Evolutionary conservation across 2,797 vertebrate species (phyloP).

Genomic region (Echeneis naucrates): DNA sequence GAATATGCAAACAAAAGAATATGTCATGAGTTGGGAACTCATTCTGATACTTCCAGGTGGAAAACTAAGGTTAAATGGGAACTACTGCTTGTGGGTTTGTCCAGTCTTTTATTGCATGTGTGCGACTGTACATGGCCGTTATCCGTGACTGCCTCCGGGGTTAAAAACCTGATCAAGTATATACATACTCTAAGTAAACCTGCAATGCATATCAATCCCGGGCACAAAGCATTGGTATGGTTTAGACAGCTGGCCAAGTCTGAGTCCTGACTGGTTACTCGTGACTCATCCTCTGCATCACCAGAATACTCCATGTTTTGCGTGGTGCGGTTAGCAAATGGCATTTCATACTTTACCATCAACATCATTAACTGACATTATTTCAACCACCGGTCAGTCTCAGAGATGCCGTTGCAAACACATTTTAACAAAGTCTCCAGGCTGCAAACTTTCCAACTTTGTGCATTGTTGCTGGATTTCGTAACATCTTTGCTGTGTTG

Average conservation of each 20-base stretch:
- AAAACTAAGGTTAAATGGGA: conserved; percentile 1
- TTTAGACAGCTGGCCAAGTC: conserved; percentile 24
- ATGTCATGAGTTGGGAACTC: conserved; percentile 30
- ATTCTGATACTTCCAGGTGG: conserved; percentile 24
- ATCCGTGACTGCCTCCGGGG: conserved; percentile 33
- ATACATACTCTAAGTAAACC: conserved; percentile 48
- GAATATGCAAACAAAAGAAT: conserved; percentile 14
- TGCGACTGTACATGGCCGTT: conserved; percentile 2
- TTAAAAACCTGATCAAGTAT: conserved; percentile 43
- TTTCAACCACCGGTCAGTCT: no score
- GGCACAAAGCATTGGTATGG: conserved; percentile 53
- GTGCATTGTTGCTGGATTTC: no score
- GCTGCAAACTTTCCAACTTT: no score
- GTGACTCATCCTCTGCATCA: conserved; percentile 21
- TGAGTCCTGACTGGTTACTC: conserved; percentile 9
- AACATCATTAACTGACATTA: no score
- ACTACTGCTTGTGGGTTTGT: not conserved
- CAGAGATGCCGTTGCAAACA: no score
- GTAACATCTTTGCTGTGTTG: no score
- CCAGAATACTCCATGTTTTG: no score
- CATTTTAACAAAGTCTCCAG: no score
- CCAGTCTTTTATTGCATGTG: conserved; percentile 22
- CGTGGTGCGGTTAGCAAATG: no score
- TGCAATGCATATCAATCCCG: conserved; percentile 62
- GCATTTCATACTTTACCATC: no score